Evolutionary conservation across 2,888 invertebrate species (phyloP).

Genomic region (Pasiphila rectangulata): DNA sequence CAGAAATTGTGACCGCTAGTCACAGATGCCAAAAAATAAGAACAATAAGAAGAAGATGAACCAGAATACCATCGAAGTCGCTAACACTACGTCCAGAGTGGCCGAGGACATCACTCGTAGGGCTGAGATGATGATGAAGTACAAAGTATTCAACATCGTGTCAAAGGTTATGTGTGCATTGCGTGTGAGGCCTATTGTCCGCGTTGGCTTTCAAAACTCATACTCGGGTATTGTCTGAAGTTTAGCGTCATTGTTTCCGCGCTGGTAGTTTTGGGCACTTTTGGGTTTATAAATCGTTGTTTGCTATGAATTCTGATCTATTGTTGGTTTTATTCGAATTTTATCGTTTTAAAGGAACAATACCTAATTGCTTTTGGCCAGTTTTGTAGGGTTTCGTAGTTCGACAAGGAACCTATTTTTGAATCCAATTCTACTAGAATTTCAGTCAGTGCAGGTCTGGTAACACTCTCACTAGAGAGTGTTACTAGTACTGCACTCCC

Average conservation of each 20-base stretch:
- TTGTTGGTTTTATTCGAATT: neutral
- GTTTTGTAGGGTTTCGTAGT: no score
- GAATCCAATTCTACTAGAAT: no score
- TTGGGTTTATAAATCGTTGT: conserved; percentile 16
- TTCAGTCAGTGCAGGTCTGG: no score
- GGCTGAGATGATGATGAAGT: neutral
- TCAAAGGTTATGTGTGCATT: neutral
- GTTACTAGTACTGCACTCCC: no score
- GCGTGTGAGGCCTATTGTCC: conserved; percentile 2
- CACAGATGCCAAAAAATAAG: no score
- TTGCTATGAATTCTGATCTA: conserved; percentile 7
- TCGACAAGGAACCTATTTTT: no score
- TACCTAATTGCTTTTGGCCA: neutral
- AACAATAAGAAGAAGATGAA: no score
- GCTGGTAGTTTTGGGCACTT: conserved; percentile 5
- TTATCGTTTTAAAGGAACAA: neutral
- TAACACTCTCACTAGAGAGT: no score
- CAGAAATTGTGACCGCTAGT: no score
- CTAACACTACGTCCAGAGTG: no score
- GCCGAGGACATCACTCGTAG: neutral
- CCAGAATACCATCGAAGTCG: no score
- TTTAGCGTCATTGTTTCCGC: conserved; percentile 13
- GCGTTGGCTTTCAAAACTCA: conserved; percentile 17
- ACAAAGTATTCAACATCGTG: neutral
- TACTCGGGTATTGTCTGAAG: conserved; percentile 15